Percentiles rank a stretch among this genome's conserved stretches.
phyloP scores from a whole-genome alignment of 1,140 invertebrate genomes.

The Drosophila parvula region DNA sequence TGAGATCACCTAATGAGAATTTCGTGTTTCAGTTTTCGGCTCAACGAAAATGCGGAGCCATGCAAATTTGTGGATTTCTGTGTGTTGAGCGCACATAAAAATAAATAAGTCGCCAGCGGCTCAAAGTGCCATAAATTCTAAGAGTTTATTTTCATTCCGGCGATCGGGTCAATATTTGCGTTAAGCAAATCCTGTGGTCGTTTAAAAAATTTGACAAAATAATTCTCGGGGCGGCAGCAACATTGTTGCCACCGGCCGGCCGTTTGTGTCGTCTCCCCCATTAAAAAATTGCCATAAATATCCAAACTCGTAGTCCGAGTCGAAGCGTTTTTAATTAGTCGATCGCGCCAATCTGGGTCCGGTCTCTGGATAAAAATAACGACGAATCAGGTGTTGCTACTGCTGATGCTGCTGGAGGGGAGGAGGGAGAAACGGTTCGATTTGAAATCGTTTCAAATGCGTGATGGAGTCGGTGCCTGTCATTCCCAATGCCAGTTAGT shows the following conservation, averaged over 20 bases:
- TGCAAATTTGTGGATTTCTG: conserved; percentile 65
- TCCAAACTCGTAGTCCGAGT: conserved; percentile 20
- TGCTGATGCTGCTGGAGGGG: not conserved
- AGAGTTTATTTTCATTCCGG: conserved; percentile 68
- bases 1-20: conserved; percentile 72
- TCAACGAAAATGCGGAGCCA: conserved; percentile 67
- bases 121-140: conserved; percentile 75
- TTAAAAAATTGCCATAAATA: conserved; percentile 59
- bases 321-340: conserved; percentile 63
- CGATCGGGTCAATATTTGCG: conserved; percentile 74
- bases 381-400: conserved; percentile 71
- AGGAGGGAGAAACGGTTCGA: conserved; percentile 18
- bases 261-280: conserved; percentile 23
- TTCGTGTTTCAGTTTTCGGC: conserved; percentile 67
- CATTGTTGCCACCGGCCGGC: conserved; percentile 43
- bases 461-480: conserved; percentile 33
- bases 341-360: conserved; percentile 7
- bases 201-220: conserved; percentile 72
- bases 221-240: conserved; percentile 57
- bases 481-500: conserved; percentile 33
- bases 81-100: conserved; percentile 60
- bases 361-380: conserved; percentile 36
- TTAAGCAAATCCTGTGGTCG: conserved; percentile 52
- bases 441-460: conserved; percentile 29
- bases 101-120: conserved; percentile 59